Evolutionary conservation across 2,888 invertebrate genomes (phyloP), one percentile per base, ranked within the genome.

Genomic region (Scaptomyza parva): DNA sequence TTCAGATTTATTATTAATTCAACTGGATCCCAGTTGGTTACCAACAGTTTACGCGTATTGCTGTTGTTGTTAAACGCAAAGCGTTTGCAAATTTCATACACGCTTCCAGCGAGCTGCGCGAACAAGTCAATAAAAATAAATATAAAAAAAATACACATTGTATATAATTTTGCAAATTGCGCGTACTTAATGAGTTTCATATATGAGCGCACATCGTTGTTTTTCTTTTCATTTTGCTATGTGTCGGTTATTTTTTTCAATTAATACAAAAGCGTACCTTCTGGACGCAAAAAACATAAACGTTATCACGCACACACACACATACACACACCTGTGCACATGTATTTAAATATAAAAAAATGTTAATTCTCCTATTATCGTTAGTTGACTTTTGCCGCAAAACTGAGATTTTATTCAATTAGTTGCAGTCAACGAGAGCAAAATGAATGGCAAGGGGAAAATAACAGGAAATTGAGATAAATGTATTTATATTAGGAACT

Each of bases 61-160:
- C 52, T 44, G 35, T 59, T 60, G 33, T 37, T 14, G 58, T 44
- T 33, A 22, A 64, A 35, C 47, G 60, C 62, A 70, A 66, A 78
- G 61, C 68, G 62, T 53, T 67, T 66, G 64, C 45, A 58, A 63
- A 78, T 60, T 70, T 74, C 61, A 22, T 54, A 52, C 62, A 37
- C 62, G 66, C 59, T 44, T 50, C 52, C 68, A 45, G 45, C 68
- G 26, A 55, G 51, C 57, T 51, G 69, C 45, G 72, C 45, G 72
- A 67, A 62, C 77, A 61, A 75, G 70, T 82, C 86, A 79, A 83
- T 83, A 79, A 85, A 84, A 83, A 82, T 84, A 79, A 60, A 40
- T 30, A 40, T 47, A 45, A 79, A 78, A 24, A 35, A 26, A 0
- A 37, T 37, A 14, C 2, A 3, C 9, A 9, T 9, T n/a, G n/a